Conservation (phyloP, 2,797 vertebrate genomes). For the Sternotherus odoratus region DNA sequence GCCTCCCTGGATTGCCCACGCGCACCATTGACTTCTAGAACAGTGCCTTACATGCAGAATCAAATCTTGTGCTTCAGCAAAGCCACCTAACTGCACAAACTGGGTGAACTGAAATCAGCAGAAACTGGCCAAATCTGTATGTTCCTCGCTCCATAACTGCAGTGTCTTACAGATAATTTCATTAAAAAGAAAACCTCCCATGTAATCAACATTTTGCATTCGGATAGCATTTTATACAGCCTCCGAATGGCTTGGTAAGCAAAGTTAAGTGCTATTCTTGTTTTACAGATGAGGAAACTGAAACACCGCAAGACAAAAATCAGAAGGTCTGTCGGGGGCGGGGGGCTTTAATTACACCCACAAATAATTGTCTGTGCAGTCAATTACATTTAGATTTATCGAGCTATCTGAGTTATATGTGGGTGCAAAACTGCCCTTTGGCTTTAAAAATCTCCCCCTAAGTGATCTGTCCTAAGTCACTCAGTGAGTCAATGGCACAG, state of each 20-base stretch:
- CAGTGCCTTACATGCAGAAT: neutral
- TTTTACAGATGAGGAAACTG: neutral
- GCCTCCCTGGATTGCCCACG: neutral
- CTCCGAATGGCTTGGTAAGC: neutral
- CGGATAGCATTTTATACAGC: neutral
- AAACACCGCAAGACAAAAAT: neutral
- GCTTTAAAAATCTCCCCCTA: neutral
- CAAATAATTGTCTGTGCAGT: neutral
- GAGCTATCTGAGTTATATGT: neutral
- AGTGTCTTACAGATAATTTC: accelerated
- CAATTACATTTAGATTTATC: neutral
- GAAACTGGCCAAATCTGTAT: neutral
- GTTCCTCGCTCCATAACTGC: neutral
- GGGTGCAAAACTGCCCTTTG: neutral
- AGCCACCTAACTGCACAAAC: neutral
- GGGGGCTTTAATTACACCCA: neutral
- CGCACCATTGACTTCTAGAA: neutral
- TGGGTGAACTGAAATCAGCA: neutral
- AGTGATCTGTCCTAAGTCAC: neutral
- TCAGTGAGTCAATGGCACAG: neutral
- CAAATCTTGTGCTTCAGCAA: neutral
- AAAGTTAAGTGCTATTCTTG: neutral
- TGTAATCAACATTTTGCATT: neutral
- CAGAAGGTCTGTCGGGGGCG: neutral
- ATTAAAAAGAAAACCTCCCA: neutral